Evolutionary conservation across 1,140 invertebrate species (phyloP).

Genomic region (Scaptomyza pallida): DNA sequence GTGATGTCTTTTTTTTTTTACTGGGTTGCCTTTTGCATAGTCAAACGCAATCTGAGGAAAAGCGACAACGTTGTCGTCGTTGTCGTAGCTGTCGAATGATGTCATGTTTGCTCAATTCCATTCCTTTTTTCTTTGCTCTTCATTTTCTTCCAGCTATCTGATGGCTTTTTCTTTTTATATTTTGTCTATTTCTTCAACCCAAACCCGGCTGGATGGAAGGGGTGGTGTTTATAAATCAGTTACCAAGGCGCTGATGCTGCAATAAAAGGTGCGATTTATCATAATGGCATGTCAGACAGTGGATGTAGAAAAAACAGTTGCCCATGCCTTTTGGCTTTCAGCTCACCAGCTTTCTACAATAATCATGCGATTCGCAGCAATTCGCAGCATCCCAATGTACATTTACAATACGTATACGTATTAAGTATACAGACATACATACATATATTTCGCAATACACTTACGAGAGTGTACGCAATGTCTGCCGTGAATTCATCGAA

Average conservation of each 20-base stretch:
- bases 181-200: constrained; percentile 48
- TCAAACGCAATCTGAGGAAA: constrained; percentile 57
- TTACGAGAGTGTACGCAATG: constrained; percentile 55
- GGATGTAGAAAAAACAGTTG: not conserved
- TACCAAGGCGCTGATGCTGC: constrained; percentile 80
- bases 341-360: not conserved
- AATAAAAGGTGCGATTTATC: constrained; percentile 82
- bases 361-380: constrained; percentile 34
- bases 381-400: constrained; percentile 43
- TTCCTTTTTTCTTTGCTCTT: constrained; percentile 18
- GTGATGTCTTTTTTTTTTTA: constrained; percentile 20
- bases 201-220: constrained; percentile 11
- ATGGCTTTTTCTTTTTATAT: not conserved
- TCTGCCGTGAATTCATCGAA: constrained; percentile 72
- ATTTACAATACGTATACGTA: constrained; percentile 31
- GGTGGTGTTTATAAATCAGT: constrained; percentile 72
- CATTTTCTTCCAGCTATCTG: not conserved
- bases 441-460: constrained; percentile 64
- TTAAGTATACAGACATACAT: not conserved
- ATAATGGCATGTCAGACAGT: constrained; percentile 55
- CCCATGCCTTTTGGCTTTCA: not conserved
- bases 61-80: constrained; percentile 57
- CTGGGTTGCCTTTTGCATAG: constrained; percentile 21
- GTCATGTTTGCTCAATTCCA: constrained; percentile 60
- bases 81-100: constrained; percentile 67